A percentile compares a stretch with the other conserved stretches of the same genome.
phyloP scores from a whole-genome alignment of 2,888 invertebrate genomes.

The Nemapogon koenigi region DNA sequence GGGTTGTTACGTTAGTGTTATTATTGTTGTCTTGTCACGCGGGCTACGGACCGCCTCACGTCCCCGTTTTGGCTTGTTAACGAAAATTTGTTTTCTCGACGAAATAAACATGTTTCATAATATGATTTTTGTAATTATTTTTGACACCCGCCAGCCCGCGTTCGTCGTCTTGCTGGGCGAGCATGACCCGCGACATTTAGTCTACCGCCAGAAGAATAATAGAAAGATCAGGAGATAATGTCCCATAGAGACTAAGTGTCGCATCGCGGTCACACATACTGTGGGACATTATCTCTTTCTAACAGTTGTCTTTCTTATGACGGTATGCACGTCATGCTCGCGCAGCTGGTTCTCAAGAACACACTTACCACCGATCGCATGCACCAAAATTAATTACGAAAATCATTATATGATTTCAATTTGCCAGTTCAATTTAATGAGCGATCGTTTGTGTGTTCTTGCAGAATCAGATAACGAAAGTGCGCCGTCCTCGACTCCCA shows the following conservation, averaged over 20 bases:
- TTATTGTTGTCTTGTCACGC: constrained; percentile 3
- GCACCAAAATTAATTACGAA: constrained; percentile 60
- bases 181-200: too few relatives aligned
- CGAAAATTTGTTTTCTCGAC: constrained; percentile 58
- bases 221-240: too few relatives aligned
- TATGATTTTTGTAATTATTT: constrained; percentile 66
- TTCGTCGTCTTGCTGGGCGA: too few relatives aligned
- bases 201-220: too few relatives aligned
- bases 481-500: constrained; percentile 68
- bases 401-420: constrained; percentile 33
- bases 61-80: constrained; percentile 38
- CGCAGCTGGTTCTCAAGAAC: constrained; percentile 28
- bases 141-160: constrained; percentile 43
- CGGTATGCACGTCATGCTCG: neutral
- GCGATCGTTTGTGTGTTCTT: constrained; percentile 69
- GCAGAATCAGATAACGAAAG: constrained; percentile 82
- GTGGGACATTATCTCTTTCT: too few relatives aligned
- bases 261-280: too few relatives aligned
- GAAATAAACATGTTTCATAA: constrained; percentile 62
- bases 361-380: constrained; percentile 42
- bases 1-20: constrained; percentile 58
- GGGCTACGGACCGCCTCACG: neutral
- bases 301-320: too few relatives aligned
- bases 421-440: constrained; percentile 15
- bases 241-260: too few relatives aligned